Conservation (phyloP, 2,797 vertebrate species). For the Channallabes apus region DNA sequence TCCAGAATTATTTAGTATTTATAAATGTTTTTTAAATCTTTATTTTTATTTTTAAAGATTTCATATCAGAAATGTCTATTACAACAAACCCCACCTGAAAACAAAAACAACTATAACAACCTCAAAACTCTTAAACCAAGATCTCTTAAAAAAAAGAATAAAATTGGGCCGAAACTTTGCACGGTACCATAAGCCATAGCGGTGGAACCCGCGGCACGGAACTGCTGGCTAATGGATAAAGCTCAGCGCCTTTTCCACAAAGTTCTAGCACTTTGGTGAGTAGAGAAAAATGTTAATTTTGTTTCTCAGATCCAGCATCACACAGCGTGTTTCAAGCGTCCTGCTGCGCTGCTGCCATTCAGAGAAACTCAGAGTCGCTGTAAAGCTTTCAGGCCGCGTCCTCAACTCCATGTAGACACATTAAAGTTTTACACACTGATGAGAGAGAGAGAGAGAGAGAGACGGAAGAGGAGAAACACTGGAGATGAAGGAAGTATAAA, state of each 20-base stretch:
- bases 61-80: background rate
- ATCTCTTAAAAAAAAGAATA: background rate
- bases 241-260: background rate
- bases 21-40: background rate
- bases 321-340: slow-evolving; percentile 35
- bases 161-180: background rate
- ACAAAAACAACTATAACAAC: background rate
- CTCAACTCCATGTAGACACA: slow-evolving; percentile 74
- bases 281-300: background rate
- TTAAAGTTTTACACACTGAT: slow-evolving; percentile 74
- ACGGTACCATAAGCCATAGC: background rate
- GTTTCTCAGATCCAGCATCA: background rate
- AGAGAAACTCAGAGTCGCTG: slow-evolving; percentile 43
- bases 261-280: background rate
- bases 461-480: background rate
- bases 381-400: slow-evolving; percentile 63
- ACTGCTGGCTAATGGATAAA: background rate
- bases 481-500: background rate
- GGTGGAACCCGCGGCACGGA: background rate
- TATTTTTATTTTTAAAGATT: background rate
- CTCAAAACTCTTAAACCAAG: no score
- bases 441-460: slow-evolving; percentile 35
- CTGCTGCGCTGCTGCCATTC: slow-evolving; percentile 20
- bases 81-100: background rate
- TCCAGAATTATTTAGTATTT: background rate